These are phyloP conservation scores for Poecilia velifera DNA, from an alignment of 2,797 vertebrate species.

Conservation along the genomic window DNA sequence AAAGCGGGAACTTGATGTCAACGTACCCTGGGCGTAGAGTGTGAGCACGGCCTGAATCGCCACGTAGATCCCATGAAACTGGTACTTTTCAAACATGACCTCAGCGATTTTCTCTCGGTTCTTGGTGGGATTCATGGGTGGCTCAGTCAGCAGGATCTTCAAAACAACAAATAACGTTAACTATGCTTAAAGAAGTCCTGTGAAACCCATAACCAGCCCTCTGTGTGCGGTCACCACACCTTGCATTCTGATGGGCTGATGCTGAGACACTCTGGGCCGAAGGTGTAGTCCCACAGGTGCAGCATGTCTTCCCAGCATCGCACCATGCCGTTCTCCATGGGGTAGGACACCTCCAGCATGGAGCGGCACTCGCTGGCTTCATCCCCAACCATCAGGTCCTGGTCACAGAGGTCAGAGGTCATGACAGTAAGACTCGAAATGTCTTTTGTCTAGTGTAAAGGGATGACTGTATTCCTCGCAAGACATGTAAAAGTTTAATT, in stretches of 20 bases:
- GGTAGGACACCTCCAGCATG: slow-evolving; percentile 85
- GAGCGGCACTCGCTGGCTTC: slow-evolving; percentile 86
- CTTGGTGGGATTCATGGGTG: slow-evolving; percentile 85
- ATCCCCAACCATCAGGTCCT: slow-evolving; percentile 88
- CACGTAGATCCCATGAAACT: slow-evolving; percentile 84
- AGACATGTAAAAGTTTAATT: not conserved
- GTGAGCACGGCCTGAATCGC: slow-evolving; percentile 87
- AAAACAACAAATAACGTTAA: not conserved
- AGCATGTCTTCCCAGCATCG: slow-evolving; percentile 87
- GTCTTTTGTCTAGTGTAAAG: not conserved
- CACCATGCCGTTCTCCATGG: slow-evolving; percentile 88
- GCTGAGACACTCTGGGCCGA: slow-evolving; percentile 79
- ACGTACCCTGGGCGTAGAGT: slow-evolving; percentile 84
- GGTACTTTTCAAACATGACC: slow-evolving; percentile 86
- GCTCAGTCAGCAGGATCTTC: slow-evolving; percentile 83
- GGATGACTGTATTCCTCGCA: not conserved
- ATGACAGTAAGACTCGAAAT: not conserved
- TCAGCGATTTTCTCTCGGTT: slow-evolving; percentile 86
- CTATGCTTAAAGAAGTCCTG: not conserved
- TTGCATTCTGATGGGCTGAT: slow-evolving; percentile 80
- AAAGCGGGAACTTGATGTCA: not conserved
- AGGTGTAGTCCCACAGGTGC: slow-evolving; percentile 87
- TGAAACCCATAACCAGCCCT: not conserved
- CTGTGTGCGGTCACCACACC: slow-evolving; percentile 55
- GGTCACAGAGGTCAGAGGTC: not conserved